Conservation (phyloP, 2,113 vertebrate genomes). For the Myodes glareolus region DNA sequence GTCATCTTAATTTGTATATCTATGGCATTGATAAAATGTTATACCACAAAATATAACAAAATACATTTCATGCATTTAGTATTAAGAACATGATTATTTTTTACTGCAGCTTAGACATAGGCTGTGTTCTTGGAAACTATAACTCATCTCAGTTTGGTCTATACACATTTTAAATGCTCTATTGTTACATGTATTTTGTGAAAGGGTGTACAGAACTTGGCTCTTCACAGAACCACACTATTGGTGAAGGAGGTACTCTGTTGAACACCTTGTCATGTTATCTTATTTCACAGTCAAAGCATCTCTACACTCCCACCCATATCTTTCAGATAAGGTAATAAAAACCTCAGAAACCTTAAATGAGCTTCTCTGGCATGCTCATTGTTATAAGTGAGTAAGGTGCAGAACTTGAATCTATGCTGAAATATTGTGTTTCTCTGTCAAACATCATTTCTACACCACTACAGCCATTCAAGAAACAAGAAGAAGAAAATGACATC, state of each 20-base stretch:
- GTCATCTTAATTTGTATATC: neutral
- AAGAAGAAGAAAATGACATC: neutral
- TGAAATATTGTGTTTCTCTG: neutral
- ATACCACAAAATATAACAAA: neutral
- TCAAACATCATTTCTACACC: neutral
- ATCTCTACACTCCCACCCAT: neutral
- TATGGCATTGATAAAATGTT: neutral
- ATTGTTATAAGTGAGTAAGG: neutral
- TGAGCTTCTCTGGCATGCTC: neutral
- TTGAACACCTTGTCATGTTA: neutral
- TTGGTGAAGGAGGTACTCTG: neutral
- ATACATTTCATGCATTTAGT: neutral
- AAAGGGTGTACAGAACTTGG: neutral
- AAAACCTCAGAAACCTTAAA: neutral
- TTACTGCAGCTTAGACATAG: neutral
- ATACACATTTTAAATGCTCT: neutral
- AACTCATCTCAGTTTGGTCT: neutral
- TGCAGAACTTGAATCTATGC: neutral
- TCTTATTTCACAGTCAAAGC: slow-evolving; percentile 9
- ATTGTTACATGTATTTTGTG: neutral
- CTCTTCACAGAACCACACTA: neutral
- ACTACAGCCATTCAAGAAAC: neutral
- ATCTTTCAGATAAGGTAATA: neutral
- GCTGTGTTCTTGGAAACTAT: neutral
- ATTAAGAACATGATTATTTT: neutral